Base-by-base conservation (phyloP, 2,888 invertebrate genomes). In the Chrysomela aeneicollis region DNA sequence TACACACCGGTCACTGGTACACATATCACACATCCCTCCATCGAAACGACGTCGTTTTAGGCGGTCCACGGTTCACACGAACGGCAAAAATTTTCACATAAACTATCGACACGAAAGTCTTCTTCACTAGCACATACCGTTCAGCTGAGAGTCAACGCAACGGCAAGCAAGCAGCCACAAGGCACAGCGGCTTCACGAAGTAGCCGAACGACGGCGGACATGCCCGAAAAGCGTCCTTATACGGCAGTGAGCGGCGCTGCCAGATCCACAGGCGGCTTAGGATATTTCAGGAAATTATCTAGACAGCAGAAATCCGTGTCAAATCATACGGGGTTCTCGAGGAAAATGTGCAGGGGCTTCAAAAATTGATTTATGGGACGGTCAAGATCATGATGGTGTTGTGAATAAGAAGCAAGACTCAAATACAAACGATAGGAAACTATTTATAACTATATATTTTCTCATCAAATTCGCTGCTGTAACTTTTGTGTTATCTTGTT, bases 81-180 rank as follows among this genome's bases (percentile, higher is more conserved):
- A 71, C 64, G 65, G 68, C 62, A 68, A 65, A 71, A 69, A 72
- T 71, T 69, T 26, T 6, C 26, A 26, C 69, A 66, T 12, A 57
- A 67, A 71, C 71, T 71, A 72, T 73, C 73, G 72, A 71, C 74
- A 75, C 72, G 61, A 70, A 75, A 76, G 68, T 73, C 71, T 71
- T 66, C 69, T 73, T 72, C 69, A 71, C 71, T 76, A 71, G 67
- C 74, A 73, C 75, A 73, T 75, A 73, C 76, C 74, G 71, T 70
- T 74, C 74, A 71, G 74, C 73, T 71, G 73, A 71, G 50, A 74
- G 72, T 73, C 67, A 72, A 69, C 72, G 70, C 67, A 72, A 69
- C 72, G 70, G 73, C 74, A 69, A 70, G 73, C 74, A 69, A 70
- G 67, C 71, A 42, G 42, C 42, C 42, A 73, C 73, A 74, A 74